Evolutionary conservation across 35 echinoderm and acorn worm genomes (phyloP).

Genomic region (Acanthaster planci): DNA sequence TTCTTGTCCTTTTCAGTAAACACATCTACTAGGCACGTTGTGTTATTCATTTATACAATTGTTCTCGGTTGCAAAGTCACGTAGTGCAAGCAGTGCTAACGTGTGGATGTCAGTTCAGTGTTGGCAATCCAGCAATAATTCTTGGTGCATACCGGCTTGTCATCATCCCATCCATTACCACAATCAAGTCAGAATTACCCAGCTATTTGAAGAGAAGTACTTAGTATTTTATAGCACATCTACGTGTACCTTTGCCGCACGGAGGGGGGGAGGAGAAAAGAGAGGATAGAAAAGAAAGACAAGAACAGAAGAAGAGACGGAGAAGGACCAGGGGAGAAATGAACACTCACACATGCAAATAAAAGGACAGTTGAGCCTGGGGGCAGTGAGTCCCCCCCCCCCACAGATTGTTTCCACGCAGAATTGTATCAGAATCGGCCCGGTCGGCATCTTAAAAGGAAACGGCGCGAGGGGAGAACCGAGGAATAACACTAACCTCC

Average conservation of each 20-base stretch:
- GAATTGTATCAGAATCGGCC: constrained; percentile 22
- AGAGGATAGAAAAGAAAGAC: no score
- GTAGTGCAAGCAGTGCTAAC: no score
- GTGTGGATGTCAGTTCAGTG: no score
- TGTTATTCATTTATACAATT: no score
- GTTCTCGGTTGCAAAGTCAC: no score
- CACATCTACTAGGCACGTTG: no score
- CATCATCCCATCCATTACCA: constrained; percentile 5
- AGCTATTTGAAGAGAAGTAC: constrained; percentile 9
- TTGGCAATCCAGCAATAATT: no score
- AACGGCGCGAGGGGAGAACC: background rate
- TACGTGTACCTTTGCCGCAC: background rate
- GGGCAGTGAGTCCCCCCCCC: background rate
- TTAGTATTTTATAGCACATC: constrained; percentile 23
- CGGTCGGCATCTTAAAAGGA: constrained; percentile 20
- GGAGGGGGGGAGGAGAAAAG: no score
- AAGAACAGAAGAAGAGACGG: no score
- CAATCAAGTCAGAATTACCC: constrained; percentile 18
- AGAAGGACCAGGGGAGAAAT: no score
- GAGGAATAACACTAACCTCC: constrained; percentile 20
- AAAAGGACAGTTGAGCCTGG: background rate
- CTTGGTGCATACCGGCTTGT: no score
- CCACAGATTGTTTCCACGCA: constrained; percentile 20
- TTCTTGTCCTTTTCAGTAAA: no score
- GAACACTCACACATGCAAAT: background rate